Percentiles rank a stretch among this genome's conserved stretches.
These are phyloP conservation scores for Anguilla japonica DNA, from an alignment of 2,113 vertebrate species.

Conservation along the genomic window DNA sequence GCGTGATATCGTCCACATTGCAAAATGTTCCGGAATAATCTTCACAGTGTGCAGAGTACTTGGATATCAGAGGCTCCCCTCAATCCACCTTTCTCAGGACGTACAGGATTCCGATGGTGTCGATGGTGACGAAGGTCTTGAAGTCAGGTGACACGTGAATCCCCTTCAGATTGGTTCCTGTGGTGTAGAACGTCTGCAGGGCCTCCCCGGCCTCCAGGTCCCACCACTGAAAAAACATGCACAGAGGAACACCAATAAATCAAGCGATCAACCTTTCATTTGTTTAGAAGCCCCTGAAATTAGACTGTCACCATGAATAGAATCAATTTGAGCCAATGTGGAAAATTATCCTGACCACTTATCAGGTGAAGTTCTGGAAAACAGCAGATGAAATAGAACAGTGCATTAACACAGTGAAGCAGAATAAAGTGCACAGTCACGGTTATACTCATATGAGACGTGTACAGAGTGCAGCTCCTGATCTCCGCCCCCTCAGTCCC, in stretches of 20 bases:
- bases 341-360: not conserved
- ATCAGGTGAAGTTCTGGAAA: not conserved
- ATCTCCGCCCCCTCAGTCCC: not conserved
- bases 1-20: not conserved
- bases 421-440: not conserved
- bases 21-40: not conserved
- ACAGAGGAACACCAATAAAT: conserved; percentile 16
- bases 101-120: conserved; percentile 94
- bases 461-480: not conserved
- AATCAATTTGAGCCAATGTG: no score
- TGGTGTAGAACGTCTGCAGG: conserved; percentile 90
- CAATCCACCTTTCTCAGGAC: conserved; percentile 73
- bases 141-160: conserved; percentile 85
- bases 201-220: conserved; percentile 80
- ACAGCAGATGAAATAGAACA: not conserved
- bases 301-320: no score
- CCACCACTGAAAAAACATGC: conserved; percentile 84
- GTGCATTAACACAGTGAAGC: not conserved
- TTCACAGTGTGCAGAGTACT: conserved; percentile 14
- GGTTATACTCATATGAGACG: not conserved
- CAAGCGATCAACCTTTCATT: not conserved
- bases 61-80: conserved; percentile 12
- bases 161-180: conserved; percentile 84
- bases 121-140: conserved; percentile 87
- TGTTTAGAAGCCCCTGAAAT: no score